A percentile compares a stretch with the other conserved stretches of the same genome.
phyloP scores from a whole-genome alignment of 2,888 invertebrate species.

The Leucania comma region DNA sequence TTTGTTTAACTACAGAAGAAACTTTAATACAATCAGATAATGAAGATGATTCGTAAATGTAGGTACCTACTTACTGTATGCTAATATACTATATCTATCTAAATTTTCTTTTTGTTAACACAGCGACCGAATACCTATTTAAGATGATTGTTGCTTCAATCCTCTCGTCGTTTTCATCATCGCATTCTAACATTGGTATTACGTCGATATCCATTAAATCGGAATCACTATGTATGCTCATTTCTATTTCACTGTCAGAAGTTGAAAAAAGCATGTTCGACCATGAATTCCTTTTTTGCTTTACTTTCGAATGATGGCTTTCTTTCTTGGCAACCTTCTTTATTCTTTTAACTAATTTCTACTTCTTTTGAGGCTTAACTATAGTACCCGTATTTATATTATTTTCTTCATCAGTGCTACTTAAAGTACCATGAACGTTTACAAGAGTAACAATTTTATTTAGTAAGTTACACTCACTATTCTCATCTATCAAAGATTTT shows the following conservation, averaged over 20 bases:
- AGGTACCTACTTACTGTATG: neutral
- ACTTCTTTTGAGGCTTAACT: constrained; percentile 11
- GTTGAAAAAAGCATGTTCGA: neutral
- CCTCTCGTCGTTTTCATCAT: neutral
- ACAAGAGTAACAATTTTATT: constrained; percentile 26
- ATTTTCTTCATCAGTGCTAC: constrained; percentile 16
- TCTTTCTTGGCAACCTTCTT: constrained; percentile 11
- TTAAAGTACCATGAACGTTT: constrained; percentile 11
- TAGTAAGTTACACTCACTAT: constrained; percentile 11
- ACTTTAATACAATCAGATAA: no score
- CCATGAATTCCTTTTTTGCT: neutral
- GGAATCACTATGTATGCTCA: constrained; percentile 8
- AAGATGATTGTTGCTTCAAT: neutral
- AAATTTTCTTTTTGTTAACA: neutral
- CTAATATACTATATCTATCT: no score
- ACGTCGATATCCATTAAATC: constrained; percentile 10
- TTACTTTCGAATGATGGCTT: constrained; percentile 2
- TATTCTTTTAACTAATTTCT: constrained; percentile 14
- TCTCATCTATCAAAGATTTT: neutral
- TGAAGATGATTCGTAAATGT: no score
- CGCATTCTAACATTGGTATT: neutral
- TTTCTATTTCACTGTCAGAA: constrained; percentile 11
- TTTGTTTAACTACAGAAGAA: neutral
- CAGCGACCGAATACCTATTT: constrained; percentile 3
- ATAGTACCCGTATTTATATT: constrained; percentile 7